Evolutionary conservation across 1,140 invertebrate genomes (phyloP), one percentile per base, ranked within the genome.

Genomic region (Eriosoma lanigerum): DNA sequence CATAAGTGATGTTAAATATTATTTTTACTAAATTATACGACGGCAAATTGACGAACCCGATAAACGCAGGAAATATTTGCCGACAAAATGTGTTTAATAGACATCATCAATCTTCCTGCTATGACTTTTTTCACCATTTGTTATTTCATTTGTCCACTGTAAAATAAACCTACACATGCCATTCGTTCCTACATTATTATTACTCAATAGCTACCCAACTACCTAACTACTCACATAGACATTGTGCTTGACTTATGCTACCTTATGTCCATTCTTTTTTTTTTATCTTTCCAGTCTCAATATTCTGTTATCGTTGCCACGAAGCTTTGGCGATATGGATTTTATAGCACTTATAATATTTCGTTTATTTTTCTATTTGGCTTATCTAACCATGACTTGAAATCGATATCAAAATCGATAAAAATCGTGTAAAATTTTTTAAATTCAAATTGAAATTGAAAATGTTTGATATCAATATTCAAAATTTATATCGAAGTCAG

Each of bases 21-120:
- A 6, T 38, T 38, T 38, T 38, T 38, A 38, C 32, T 38, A 38
- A 4, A 8, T 8, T 58, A 58, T 21, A 56, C 52, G 1, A 10
- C n/a, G n/a, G 62, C 10, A 56, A 50, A 50, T 50, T 29, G 50
- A 54, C 70, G 54, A 38, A 52, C 9, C 29, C 50, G 12, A 58
- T 58, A 58, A 76, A 24, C 21, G 54, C 46, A 21, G 26, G 8
- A 38, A 38, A 38, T 38, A 38, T 38, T 38, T 29, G 70, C 38
- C 70, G 17, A 50, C 19, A 1, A 13, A 6, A n/a, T n/a, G 3
- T 21, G 60, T 26, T 48, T 54, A 75, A 38, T 26, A 29, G 32
- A 76, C 52, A 46, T 58, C 73, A 76, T 76, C 52, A 76, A 76
- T 76, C 73, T 76, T 58, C 32, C 6, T 54, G 21, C 29, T 9